phyloP scores from a whole-genome alignment of 2,888 invertebrate species.

The Anorthoa munda region DNA sequence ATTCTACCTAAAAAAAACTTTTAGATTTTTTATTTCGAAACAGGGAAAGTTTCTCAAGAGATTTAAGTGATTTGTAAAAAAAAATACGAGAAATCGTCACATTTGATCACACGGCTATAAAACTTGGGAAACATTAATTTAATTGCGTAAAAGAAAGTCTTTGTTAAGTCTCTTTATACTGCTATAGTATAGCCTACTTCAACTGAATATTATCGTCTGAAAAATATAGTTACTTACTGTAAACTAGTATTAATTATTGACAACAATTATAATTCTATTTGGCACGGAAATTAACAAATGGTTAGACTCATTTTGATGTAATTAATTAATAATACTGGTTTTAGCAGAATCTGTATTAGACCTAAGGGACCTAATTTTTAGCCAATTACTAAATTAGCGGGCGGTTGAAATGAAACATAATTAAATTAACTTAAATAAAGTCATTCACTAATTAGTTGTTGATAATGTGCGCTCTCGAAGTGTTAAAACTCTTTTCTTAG shows the following conservation, averaged over 20 bases:
- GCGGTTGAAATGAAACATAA: conserved; percentile 20
- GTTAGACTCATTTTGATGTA: conserved; percentile 20
- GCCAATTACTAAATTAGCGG: conserved; percentile 21
- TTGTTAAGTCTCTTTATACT: background rate
- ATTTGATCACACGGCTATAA: background rate
- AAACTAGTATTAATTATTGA: background rate
- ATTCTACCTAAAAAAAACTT: background rate
- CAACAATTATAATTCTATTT: background rate
- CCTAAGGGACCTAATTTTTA: conserved; percentile 28
- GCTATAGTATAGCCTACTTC: background rate
- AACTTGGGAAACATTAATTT: background rate
- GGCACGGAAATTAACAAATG: background rate
- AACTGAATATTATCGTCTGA: background rate
- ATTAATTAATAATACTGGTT: conserved; percentile 35
- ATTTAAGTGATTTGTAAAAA: background rate
- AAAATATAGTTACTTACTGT: background rate
- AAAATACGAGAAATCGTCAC: background rate
- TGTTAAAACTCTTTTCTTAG: conserved; percentile 18
- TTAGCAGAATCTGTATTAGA: conserved; percentile 12
- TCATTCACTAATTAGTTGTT: conserved; percentile 39
- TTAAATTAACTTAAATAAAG: conserved; percentile 19
- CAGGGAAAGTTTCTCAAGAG: background rate
- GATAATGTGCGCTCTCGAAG: conserved; percentile 31
- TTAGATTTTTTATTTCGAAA: background rate
- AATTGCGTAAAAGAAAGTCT: background rate